These are phyloP conservation scores for Myrmecophaga tridactyla DNA, from an alignment of 2,113 vertebrate genomes.

Conservation along the genomic window DNA sequence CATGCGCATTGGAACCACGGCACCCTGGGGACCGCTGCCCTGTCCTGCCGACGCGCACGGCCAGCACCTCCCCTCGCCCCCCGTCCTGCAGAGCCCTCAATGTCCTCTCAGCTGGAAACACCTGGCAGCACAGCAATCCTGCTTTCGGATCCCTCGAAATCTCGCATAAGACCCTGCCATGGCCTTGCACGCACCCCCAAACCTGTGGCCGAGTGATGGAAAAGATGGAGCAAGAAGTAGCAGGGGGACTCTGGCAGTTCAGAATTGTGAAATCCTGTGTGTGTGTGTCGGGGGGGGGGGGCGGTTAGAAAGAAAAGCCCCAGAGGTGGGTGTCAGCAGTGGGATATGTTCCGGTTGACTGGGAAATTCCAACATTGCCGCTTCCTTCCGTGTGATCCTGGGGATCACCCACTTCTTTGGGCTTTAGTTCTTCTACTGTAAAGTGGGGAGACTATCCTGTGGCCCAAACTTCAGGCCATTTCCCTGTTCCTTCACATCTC, in stretches of 20 bases:
- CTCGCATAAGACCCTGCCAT: neutral
- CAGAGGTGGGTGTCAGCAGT: neutral
- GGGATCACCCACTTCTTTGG: neutral
- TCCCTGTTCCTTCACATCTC: neutral
- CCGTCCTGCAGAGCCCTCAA: rapidly evolving
- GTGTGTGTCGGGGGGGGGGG: neutral
- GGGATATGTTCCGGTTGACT: neutral
- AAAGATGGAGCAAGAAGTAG: neutral
- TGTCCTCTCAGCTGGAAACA: neutral
- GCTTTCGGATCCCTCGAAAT: neutral
- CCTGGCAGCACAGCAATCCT: neutral
- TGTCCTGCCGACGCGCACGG: neutral
- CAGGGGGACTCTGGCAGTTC: neutral
- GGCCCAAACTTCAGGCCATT: neutral
- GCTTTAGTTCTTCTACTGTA: neutral
- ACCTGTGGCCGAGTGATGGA: neutral
- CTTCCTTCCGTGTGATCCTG: neutral
- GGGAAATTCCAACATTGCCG: neutral
- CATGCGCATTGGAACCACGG: neutral
- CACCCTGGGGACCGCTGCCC: neutral
- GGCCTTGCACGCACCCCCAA: neutral
- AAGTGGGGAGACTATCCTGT: neutral
- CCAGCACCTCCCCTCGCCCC: neutral
- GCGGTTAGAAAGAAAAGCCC: neutral
- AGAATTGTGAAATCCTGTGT: neutral